These are phyloP conservation scores for Rhynchotus rufescens DNA, from an alignment of 2,797 vertebrate species.

Conservation along the genomic window DNA sequence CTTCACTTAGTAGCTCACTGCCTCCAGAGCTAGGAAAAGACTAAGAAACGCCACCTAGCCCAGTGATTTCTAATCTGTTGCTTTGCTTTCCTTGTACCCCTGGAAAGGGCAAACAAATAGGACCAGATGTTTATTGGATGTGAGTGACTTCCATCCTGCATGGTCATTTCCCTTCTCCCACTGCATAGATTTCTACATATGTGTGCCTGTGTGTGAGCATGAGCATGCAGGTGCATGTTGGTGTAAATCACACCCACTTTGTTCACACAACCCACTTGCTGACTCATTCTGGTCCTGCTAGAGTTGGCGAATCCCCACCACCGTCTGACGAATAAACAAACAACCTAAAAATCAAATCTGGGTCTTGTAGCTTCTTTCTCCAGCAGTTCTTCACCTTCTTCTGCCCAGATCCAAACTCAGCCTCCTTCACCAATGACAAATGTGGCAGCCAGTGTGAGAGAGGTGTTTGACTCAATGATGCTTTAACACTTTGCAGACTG, in stretches of 20 bases:
- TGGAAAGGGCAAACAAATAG: not conserved
- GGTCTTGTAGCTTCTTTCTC: not conserved
- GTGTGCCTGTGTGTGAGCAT: not conserved
- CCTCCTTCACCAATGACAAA: not conserved
- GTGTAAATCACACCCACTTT: not conserved
- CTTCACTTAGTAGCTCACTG: not conserved
- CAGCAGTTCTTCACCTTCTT: not conserved
- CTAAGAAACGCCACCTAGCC: accelerated
- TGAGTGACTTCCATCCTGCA: not conserved
- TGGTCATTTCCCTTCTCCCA: not conserved
- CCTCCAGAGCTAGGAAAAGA: not conserved
- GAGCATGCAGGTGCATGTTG: accelerated
- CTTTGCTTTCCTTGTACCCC: not conserved
- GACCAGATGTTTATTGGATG: not conserved
- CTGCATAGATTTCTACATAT: not conserved
- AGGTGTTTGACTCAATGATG: not conserved
- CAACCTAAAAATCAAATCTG: not conserved
- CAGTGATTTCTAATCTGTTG: not conserved
- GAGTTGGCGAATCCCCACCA: not conserved
- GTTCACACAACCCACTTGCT: not conserved
- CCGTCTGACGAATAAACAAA: not conserved
- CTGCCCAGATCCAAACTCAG: not conserved
- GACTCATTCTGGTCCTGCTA: not conserved
- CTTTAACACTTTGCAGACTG: constrained; percentile 52
- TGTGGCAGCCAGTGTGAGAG: not conserved